Evolutionary conservation across 2,113 vertebrate species (phyloP).

Genomic region (Oreochromis tanganicae): DNA sequence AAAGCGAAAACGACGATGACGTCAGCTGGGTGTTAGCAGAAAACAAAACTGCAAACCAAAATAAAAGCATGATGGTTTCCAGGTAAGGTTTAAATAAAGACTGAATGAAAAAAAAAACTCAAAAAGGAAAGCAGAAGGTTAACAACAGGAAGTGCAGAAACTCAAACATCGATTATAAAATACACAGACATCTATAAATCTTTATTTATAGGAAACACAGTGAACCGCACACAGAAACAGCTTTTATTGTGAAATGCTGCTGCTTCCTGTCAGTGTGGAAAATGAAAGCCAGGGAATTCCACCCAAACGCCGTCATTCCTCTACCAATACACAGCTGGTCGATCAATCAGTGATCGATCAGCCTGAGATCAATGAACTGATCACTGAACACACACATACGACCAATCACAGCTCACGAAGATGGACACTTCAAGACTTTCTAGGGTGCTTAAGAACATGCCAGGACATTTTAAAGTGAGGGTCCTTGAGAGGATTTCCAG

Average conservation of each 20-base stretch:
- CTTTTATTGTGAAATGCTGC: background rate
- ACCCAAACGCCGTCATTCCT: background rate
- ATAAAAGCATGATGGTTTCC: background rate
- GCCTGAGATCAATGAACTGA: background rate
- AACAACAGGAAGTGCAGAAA: background rate
- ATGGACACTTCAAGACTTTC: background rate
- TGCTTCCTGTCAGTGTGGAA: background rate
- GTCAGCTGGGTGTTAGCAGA: background rate
- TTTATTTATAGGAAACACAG: background rate
- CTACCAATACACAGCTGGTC: background rate
- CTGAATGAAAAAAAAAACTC: background rate
- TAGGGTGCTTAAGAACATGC: background rate
- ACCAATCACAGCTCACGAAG: background rate
- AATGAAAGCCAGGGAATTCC: background rate
- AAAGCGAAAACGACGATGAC: background rate
- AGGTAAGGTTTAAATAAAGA: background rate
- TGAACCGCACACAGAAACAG: background rate
- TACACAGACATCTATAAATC: background rate
- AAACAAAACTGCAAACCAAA: background rate
- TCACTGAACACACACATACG: background rate
- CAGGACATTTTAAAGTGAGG: background rate
- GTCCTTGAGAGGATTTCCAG: too few relatives aligned
- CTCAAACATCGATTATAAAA: background rate
- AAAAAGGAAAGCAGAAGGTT: background rate
- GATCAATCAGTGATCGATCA: background rate